Percentiles rank a stretch among this genome's conserved stretches.
phyloP scores from a whole-genome alignment of 2,888 invertebrate genomes.

The Melikaiella ostensackeni region DNA sequence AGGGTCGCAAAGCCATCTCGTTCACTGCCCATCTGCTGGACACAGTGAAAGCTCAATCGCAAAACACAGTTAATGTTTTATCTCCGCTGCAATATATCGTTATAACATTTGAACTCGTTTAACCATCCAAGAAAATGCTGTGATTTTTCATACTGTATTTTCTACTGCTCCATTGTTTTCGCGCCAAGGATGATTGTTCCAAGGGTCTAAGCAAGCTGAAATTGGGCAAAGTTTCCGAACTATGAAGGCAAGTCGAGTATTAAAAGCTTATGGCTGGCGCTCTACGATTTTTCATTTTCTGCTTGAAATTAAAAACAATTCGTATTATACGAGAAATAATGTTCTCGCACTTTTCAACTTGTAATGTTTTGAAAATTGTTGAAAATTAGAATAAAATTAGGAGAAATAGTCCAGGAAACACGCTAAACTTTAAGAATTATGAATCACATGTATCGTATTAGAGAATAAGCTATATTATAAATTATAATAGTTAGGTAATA shows the following conservation, averaged over 20 bases:
- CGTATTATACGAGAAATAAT: not conserved
- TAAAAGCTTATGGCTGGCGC: not conserved
- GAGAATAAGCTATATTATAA: too few species aligned
- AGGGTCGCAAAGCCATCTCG: not conserved
- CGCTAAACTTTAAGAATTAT: too few species aligned
- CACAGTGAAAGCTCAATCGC: not conserved
- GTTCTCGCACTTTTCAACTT: not conserved
- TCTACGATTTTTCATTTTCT: not conserved
- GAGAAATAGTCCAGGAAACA: too few species aligned
- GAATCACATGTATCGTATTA: too few species aligned
- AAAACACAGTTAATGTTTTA: conserved; percentile 1
- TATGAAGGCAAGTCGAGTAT: not conserved
- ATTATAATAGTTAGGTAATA: too few species aligned
- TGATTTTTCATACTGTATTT: not conserved
- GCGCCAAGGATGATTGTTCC: not conserved
- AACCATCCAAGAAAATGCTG: not conserved
- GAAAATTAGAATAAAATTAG: not conserved
- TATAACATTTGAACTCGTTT: not conserved
- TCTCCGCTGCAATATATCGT: not conserved
- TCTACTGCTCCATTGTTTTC: not conserved
- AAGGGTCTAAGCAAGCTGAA: conserved; percentile 1
- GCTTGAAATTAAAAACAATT: not conserved
- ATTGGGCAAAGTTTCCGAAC: conserved; percentile 1
- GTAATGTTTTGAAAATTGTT: not conserved
- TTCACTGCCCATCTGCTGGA: not conserved